These are phyloP conservation scores for Gallinago paraguaiae DNA, from an alignment of 2,113 vertebrate species.

Conservation along the genomic window DNA sequence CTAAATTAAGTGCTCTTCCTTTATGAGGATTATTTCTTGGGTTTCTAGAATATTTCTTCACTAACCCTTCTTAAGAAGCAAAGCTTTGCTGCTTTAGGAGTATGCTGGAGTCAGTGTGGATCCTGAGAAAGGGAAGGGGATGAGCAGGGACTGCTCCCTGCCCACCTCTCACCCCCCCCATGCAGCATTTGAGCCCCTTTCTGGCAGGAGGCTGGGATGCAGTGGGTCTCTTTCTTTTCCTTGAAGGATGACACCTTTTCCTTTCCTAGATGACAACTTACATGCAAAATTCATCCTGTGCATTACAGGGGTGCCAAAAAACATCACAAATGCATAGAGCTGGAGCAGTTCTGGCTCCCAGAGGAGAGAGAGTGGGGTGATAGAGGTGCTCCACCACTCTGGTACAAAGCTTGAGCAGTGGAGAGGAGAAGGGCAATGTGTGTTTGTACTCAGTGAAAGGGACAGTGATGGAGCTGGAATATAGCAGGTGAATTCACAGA, in stretches of 20 bases:
- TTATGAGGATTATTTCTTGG: conserved; percentile 56
- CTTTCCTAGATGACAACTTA: background rate
- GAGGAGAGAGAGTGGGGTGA: background rate
- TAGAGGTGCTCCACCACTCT: background rate
- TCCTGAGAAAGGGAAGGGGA: background rate
- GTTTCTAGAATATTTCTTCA: conserved; percentile 63
- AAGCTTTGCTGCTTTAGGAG: background rate
- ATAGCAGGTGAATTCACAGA: background rate
- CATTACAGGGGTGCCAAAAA: background rate
- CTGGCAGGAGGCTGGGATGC: background rate
- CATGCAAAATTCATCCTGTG: background rate
- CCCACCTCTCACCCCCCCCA: background rate
- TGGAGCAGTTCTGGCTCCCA: background rate
- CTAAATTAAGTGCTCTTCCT: conserved; percentile 70
- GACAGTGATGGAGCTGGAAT: background rate
- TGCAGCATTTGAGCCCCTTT: background rate
- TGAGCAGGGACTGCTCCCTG: background rate
- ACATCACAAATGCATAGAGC: background rate
- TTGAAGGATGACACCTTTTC: background rate
- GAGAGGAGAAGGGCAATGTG: background rate
- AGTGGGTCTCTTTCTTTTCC: background rate
- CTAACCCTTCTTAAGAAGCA: background rate
- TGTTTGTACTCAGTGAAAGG: background rate
- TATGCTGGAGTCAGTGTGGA: background rate
- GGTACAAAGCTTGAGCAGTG: background rate